phyloP scores from a whole-genome alignment of 2,888 invertebrate species.

The Eugnorisma glareosa region DNA sequence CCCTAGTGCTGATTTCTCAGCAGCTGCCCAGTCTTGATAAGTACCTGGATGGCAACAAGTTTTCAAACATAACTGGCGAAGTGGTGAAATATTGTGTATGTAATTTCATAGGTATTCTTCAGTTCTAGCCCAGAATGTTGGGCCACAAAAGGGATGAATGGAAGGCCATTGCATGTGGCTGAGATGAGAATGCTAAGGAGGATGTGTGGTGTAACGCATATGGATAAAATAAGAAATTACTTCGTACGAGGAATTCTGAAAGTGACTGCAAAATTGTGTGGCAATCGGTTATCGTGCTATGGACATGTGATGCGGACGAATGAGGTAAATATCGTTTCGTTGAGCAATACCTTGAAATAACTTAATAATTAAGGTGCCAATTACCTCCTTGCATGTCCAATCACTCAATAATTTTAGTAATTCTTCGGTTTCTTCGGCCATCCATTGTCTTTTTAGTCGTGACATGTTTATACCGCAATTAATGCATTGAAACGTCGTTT shows the following conservation, averaged over 20 bases:
- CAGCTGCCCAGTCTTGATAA: background rate
- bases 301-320: background rate
- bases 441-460: slow-evolving; percentile 4
- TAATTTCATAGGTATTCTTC: no score
- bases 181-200: background rate
- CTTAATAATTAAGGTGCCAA: background rate
- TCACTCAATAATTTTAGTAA: slow-evolving; percentile 31
- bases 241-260: no score
- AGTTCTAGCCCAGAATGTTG: background rate
- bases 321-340: background rate
- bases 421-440: slow-evolving; percentile 30
- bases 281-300: background rate
- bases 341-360: background rate
- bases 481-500: slow-evolving; percentile 5
- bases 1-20: background rate
- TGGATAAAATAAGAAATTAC: no score
- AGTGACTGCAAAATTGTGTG: background rate
- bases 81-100: no score
- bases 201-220: no score
- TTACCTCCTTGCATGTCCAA: slow-evolving; percentile 37
- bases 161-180: background rate
- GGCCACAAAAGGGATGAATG: background rate
- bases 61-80: no score
- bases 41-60: background rate
- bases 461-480: slow-evolving; percentile 15